phyloP scores from a whole-genome alignment of 2,113 vertebrate species.

The Tetrax tetrax region DNA sequence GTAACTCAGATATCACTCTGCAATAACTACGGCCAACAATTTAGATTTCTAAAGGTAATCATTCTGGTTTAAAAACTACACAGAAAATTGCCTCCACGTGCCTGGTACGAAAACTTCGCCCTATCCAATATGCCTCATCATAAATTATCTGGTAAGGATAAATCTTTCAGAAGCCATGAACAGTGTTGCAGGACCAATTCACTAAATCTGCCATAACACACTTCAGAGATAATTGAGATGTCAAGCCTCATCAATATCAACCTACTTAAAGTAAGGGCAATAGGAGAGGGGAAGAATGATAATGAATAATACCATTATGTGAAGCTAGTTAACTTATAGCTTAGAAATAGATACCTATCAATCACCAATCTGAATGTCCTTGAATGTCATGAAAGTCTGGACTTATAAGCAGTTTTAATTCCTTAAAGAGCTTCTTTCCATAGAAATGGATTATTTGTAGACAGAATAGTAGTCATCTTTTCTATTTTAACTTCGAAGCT shows the following conservation, averaged over 20 bases:
- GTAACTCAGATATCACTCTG: background rate
- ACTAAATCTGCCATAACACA: background rate
- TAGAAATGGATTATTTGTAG: background rate
- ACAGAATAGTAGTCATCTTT: background rate
- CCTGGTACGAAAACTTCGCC: background rate
- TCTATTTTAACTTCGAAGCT: background rate
- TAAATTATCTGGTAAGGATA: background rate
- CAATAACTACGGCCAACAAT: background rate
- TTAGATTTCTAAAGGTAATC: background rate
- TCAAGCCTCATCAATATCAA: constrained; percentile 47
- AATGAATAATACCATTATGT: background rate
- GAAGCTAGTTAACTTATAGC: background rate
- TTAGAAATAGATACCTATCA: background rate
- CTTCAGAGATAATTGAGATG: constrained; percentile 9
- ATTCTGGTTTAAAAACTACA: background rate
- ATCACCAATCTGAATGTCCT: background rate
- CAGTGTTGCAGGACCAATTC: background rate
- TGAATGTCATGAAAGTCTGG: background rate
- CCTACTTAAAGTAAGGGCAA: background rate
- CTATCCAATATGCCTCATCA: background rate
- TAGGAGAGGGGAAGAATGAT: background rate
- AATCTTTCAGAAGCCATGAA: constrained; percentile 3
- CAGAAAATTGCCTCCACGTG: background rate
- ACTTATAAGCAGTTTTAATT: background rate
- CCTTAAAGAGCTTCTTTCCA: background rate